These are phyloP conservation scores for Tolmerus cingulatus DNA, from an alignment of 2,888 invertebrate species.

Conservation along the genomic window DNA sequence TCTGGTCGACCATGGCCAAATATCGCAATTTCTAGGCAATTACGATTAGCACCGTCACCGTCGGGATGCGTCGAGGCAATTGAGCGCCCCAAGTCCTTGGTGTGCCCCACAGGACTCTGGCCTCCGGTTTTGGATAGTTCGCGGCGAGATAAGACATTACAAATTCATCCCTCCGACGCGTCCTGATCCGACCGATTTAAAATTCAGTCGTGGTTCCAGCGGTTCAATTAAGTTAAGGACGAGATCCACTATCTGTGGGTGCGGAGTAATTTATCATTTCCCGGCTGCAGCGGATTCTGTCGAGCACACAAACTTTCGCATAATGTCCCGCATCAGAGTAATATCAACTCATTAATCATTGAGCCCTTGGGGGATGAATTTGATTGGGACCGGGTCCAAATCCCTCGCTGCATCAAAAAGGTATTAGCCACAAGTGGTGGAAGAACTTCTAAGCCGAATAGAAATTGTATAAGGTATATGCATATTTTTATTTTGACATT, in stretches of 20 bases:
- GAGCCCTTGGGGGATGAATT: neutral
- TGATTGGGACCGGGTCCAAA: neutral
- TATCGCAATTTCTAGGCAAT: neutral
- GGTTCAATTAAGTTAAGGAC: constrained; percentile 24
- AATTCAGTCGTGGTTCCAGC: constrained; percentile 10
- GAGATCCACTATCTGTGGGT: constrained; percentile 20
- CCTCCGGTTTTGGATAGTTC: neutral
- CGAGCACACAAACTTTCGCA: neutral
- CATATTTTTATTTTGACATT: neutral
- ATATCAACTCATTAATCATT: constrained; percentile 29
- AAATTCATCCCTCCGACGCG: neutral
- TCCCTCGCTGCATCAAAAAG: neutral
- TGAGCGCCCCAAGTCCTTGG: neutral
- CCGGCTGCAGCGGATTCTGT: neutral
- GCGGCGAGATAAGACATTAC: neutral
- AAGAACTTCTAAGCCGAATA: neutral
- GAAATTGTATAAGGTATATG: neutral
- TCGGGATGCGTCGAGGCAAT: neutral
- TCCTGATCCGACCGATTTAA: constrained; percentile 5
- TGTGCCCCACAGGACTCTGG: neutral
- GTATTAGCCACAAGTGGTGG: neutral
- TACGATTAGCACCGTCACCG: neutral
- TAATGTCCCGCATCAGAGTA: constrained; percentile 14
- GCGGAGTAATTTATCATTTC: constrained; percentile 26
- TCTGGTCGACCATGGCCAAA: neutral